Evolutionary conservation across 2,113 vertebrate species (phyloP), one percentile per base, ranked within the genome.

Genomic region (Gymnobelideus leadbeateri): DNA sequence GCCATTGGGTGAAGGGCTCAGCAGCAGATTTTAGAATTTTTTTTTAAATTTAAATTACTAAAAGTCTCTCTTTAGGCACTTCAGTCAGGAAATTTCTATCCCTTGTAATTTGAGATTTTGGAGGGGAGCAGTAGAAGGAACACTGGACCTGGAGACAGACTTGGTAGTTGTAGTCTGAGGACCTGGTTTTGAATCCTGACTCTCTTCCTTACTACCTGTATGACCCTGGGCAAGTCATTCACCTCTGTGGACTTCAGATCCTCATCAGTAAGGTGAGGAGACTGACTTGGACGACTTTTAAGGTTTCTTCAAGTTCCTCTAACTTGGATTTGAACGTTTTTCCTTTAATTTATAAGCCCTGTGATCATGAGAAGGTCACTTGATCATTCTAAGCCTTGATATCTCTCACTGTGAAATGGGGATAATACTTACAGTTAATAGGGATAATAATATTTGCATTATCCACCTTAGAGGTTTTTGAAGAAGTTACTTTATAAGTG

Each of bases 1-100:
- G 93, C 54, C 14, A 49, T 51, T 2, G 77, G 94, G n/a, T 19
- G 52, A 24, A 47, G 57, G 91, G 28, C n/a, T 6, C 0, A 0
- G 50, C 46, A 90, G 95, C 47, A 89, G 57, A 47, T 89, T 0
- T 0, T 89, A 52, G 89, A 52, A 68, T 37, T 23, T 96, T 93
- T 19, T 52, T 92, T 54, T 93, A 10, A 12, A 21, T 91, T 61
- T 47, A 26, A 37, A 10, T 46, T 12, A 28, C 8, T 28, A 12
- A 24, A 49, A 46, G 24, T 93, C 21, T 89, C 16, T 97, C n/a
- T 1, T 9, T 49, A 92, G 94, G 21, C 49, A 90, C 50, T 49
- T 92, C 1, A 31, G 92, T 95, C 61, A 68, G 90, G 51, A 43
- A 16, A 61, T 25, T 31, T 89, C 43, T 92, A 23, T 28, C 3